Evolutionary conservation across 2,797 vertebrate genomes (phyloP).

Genomic region (Scomberomorus guttatus): DNA sequence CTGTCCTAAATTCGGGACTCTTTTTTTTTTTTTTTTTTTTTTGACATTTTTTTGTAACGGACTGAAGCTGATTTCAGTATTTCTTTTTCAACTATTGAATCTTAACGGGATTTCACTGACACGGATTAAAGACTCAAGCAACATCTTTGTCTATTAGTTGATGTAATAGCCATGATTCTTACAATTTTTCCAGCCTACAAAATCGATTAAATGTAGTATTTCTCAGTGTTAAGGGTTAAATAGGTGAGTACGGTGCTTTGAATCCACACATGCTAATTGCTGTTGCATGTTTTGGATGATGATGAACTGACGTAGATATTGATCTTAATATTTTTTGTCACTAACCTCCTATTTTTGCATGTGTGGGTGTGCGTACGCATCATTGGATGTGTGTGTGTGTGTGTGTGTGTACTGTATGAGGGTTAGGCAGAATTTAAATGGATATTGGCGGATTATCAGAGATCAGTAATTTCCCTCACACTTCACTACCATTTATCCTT

Average conservation of each 20-base stretch:
- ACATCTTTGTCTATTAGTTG: conserved; percentile 74
- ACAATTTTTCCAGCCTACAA: conserved; percentile 68
- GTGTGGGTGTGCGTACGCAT: conserved; percentile 27
- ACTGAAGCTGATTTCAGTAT: conserved; percentile 80
- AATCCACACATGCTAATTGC: conserved; percentile 57
- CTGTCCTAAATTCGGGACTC: conserved; percentile 67
- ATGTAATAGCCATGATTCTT: conserved; percentile 66
- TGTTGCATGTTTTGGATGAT: conserved; percentile 64
- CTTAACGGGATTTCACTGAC: conserved; percentile 83
- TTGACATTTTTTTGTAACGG: conserved; percentile 69
- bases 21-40: conserved; percentile 33
- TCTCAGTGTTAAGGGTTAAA: conserved; percentile 73
- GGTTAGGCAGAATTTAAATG: conserved; percentile 25
- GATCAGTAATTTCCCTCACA: conserved; percentile 48
- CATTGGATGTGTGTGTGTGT: conserved; percentile 28
- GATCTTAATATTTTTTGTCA: conserved; percentile 18
- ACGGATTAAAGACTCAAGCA: conserved; percentile 81
- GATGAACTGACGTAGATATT: conserved; percentile 27
- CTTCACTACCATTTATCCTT: conserved; percentile 40
- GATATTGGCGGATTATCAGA: conserved; percentile 53
- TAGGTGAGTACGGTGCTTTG: conserved; percentile 81
- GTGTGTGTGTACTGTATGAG: conserved; percentile 19
- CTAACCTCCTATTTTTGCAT: conserved; percentile 5
- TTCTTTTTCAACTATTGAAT: conserved; percentile 77
- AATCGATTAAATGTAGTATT: conserved; percentile 57